A percentile compares a stretch with the other conserved stretches of the same genome.
Evolutionary conservation across 2,113 vertebrate genomes (phyloP).

Genomic region (Agelaius tricolor): DNA sequence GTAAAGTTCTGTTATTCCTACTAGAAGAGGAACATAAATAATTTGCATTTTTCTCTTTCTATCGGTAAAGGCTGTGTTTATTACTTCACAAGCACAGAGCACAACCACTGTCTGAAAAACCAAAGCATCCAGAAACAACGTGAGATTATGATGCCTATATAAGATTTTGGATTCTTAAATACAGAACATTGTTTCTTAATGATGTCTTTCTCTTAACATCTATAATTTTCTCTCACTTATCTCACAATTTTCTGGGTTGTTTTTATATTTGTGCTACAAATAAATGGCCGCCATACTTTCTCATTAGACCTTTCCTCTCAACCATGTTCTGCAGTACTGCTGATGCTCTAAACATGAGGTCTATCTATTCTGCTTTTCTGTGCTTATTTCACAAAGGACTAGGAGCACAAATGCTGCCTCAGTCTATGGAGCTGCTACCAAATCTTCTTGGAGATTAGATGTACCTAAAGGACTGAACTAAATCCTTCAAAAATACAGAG

Average conservation of each 20-base stretch:
- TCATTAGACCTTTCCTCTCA: not conserved
- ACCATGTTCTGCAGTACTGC: accelerated
- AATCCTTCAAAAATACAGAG: not conserved
- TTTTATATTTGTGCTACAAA: not conserved
- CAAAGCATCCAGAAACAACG: not conserved
- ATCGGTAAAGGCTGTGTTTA: not conserved
- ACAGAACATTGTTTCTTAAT: not conserved
- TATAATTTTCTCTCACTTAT: not conserved
- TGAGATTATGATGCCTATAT: not conserved
- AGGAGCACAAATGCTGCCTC: not conserved
- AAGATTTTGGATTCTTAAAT: not conserved
- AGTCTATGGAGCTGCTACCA: not conserved
- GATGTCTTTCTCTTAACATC: not conserved
- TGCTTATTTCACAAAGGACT: not conserved
- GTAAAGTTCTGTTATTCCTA: not conserved
- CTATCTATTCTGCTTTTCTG: not conserved
- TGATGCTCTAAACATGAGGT: not conserved
- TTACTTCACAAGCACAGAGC: not conserved
- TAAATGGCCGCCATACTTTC: not conserved
- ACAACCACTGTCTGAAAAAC: not conserved
- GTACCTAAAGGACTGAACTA: not conserved
- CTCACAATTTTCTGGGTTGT: not conserved
- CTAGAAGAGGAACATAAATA: not conserved
- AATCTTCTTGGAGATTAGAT: not conserved
- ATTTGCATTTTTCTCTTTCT: not conserved